Evolutionary conservation across 2,888 invertebrate genomes (phyloP), one percentile per base, ranked within the genome.

Genomic region (Drosophila gaucha): DNA sequence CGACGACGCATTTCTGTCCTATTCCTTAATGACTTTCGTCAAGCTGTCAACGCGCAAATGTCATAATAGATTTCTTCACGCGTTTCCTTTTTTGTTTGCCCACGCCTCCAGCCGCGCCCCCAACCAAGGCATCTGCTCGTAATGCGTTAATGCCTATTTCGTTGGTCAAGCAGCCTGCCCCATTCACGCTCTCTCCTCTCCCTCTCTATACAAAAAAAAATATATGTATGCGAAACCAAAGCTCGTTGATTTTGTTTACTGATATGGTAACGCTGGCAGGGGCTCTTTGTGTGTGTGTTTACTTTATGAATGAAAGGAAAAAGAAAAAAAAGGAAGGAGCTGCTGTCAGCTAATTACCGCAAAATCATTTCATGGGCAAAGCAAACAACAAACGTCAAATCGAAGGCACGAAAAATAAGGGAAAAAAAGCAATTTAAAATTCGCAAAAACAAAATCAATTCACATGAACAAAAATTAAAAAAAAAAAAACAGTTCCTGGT

Each of bases 11-110:
- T 50, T 78, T 58, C n/a, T 16, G 6, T 39, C 52, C 47, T 46
- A 74, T 86, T 83, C 80, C 71, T 69, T 83, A 83, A 83, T 84
- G 86, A 88, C 69, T 80, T 86, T 86, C 84, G 74, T 86, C 86
- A 83, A 88, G 67, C 83, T 86, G 88, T 88, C 83, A 84, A 64
- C 69, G 60, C 51, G 49, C 79, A 63, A 82, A 86, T 86, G 84
- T 79, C 88, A 83, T 88, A 88, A 83, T 86, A 83, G 84, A 83
- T 88, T 86, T 83, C 74, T 71, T 79, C 33, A 70, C 80, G 80
- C 70, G 54, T 66, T 77, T 63, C 55, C 49, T 67, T 85, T 73
- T 16, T 57, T 80, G 69, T 66, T 84, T 69, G 22, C 58, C 35
- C 57, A 51, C 14, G 14, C n/a, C 18, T 16, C 2, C 28, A 3